These are phyloP conservation scores for Anagyrus pseudococci DNA, from an alignment of 2,888 invertebrate genomes.

Conservation along the genomic window DNA sequence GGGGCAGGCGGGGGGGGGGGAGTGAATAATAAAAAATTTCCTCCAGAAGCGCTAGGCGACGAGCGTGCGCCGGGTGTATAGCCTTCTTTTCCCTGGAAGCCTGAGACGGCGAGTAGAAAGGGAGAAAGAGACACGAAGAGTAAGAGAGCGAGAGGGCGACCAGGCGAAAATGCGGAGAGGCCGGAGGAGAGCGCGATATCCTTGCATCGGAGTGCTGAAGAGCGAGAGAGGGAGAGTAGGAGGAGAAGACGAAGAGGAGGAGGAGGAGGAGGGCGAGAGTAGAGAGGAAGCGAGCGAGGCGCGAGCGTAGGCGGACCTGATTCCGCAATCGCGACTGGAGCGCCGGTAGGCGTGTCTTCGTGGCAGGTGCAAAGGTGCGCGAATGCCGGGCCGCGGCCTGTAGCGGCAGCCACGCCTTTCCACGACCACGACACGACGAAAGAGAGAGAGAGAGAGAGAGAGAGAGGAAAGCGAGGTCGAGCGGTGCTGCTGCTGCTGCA, in stretches of 20 bases:
- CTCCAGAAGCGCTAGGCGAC: no score
- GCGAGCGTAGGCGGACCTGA: slow-evolving; percentile 29
- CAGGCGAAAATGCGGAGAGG: no score
- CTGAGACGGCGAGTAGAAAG: no score
- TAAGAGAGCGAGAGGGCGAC: no score
- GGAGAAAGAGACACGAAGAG: no score
- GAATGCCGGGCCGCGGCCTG: slow-evolving; percentile 40
- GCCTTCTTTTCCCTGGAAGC: no score
- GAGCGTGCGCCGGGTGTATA: no score
- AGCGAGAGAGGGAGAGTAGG: slow-evolving; percentile 16
- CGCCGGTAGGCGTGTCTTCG: slow-evolving; percentile 58
- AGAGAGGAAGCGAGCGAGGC: slow-evolving; percentile 11
- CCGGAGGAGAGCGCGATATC: no score
- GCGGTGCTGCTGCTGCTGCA: no score
- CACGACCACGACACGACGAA: slow-evolving; percentile 37
- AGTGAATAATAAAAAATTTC: no score
- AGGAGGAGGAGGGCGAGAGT: slow-evolving; percentile 17
- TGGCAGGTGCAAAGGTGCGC: slow-evolving; percentile 61
- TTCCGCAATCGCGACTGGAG: slow-evolving; percentile 33
- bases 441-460: slow-evolving; percentile 9
- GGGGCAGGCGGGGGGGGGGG: no score
- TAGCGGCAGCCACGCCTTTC: slow-evolving; percentile 57
- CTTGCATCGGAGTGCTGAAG: not conserved
- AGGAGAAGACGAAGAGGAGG: slow-evolving; percentile 7
- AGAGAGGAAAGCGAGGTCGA: not conserved